Evolutionary conservation across 2,888 invertebrate species (phyloP).

Genomic region (Halictus quadricinctus): DNA sequence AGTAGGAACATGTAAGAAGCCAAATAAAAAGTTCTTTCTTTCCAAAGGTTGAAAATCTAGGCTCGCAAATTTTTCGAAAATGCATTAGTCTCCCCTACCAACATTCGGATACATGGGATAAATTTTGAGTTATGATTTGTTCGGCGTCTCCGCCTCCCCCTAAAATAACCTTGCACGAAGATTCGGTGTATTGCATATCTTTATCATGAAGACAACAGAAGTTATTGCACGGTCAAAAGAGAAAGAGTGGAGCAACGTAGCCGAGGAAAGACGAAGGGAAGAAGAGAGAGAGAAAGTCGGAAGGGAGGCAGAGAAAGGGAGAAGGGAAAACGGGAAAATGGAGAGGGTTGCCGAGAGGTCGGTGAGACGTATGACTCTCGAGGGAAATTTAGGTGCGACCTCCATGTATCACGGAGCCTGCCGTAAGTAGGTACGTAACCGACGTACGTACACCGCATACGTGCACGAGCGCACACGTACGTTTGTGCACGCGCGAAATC

Average conservation of each 20-base stretch:
- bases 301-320: conserved; percentile 33
- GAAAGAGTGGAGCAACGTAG: not conserved
- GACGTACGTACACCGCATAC: conserved; percentile 66
- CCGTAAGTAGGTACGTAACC: conserved; percentile 74
- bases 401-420: conserved; percentile 78
- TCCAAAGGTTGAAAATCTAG: no score
- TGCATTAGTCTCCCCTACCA: not conserved
- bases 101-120: not conserved
- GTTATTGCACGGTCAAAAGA: not conserved
- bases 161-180: not conserved
- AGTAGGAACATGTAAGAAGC: no score
- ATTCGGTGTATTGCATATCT: not conserved
- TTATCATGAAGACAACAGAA: not conserved
- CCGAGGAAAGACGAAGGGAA: conserved; percentile 18
- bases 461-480: conserved; percentile 14
- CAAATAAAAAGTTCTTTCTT: no score
- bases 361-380: conserved; percentile 75
- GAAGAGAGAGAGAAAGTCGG: conserved; percentile 10
- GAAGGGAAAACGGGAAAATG: conserved; percentile 42
- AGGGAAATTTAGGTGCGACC: conserved; percentile 79
- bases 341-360: conserved; percentile 60
- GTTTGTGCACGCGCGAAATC: conserved; percentile 28
- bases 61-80: not conserved
- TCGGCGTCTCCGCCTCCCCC: not conserved
- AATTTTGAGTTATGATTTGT: not conserved